These are phyloP conservation scores for Alloscopus bannaensis DNA, from an alignment of 2,888 invertebrate species.

Conservation along the genomic window DNA sequence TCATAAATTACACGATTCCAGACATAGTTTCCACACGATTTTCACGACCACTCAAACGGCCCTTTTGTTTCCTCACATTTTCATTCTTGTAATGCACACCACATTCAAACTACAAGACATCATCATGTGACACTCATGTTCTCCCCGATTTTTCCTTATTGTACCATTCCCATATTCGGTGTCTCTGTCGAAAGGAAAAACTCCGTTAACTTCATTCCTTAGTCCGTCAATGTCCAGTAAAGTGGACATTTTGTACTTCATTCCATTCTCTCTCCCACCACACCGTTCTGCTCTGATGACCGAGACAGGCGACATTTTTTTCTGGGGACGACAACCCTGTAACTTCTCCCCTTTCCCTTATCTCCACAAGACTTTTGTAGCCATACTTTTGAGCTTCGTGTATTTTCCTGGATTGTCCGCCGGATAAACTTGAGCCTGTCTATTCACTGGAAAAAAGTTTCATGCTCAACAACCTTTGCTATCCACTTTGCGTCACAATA, in stretches of 20 bases:
- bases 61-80: too few species aligned
- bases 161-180: neutral
- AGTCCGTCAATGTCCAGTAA: neutral
- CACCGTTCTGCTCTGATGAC: constrained; percentile 6
- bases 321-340: neutral
- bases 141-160: constrained; percentile 1
- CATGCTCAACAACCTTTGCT: constrained; percentile 9
- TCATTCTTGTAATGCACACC: too few species aligned
- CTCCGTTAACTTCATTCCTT: neutral
- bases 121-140: too few species aligned
- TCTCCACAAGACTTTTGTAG: constrained; percentile 6
- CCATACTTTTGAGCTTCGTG: constrained; percentile 26
- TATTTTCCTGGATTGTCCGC: constrained; percentile 29
- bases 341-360: constrained; percentile 23
- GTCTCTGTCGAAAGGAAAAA: too few species aligned
- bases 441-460: neutral
- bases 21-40: too few species aligned
- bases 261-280: neutral
- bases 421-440: constrained; percentile 35
- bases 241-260: neutral
- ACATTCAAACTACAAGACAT: too few species aligned
- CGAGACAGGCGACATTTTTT: constrained; percentile 18
- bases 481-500: constrained; percentile 39
- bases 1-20: too few species aligned
- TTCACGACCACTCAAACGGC: too few species aligned